Conservation (phyloP, 2,113 vertebrate genomes). For the Scartelaos histophorus region DNA sequence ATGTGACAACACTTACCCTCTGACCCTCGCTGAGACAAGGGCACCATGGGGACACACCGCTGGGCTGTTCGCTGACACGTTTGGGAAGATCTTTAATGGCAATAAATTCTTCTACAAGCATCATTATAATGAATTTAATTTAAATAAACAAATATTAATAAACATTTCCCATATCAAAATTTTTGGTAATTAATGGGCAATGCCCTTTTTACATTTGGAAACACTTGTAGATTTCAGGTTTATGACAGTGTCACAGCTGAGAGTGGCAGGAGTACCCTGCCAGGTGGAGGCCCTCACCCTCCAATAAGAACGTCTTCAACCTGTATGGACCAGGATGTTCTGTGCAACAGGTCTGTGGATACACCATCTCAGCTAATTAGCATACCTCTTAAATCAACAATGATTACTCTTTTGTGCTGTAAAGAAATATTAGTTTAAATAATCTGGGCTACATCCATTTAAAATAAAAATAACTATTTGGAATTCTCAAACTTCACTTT, state of each 20-base stretch:
- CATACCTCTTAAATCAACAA: background rate
- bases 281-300: slow-evolving; percentile 41
- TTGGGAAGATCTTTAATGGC: background rate
- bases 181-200: background rate
- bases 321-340: background rate
- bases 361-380: background rate
- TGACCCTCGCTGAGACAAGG: slow-evolving; percentile 34
- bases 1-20: slow-evolving; percentile 62
- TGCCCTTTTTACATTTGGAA: background rate
- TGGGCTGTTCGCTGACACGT: slow-evolving; percentile 1
- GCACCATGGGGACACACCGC: background rate
- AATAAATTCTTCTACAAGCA: background rate
- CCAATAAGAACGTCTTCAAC: slow-evolving; percentile 16
- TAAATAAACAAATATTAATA: background rate
- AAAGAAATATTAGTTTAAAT: background rate
- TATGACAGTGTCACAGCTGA: slow-evolving; percentile 17
- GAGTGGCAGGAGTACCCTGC: slow-evolving; percentile 37
- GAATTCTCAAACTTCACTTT: background rate
- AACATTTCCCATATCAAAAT: background rate
- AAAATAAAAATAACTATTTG: background rate
- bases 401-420: background rate
- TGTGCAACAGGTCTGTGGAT: slow-evolving; percentile 12
- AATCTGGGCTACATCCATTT: too few relatives aligned
- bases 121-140: background rate
- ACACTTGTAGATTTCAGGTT: background rate